Conservation (phyloP, 2,113 vertebrate genomes). For the Prunella himalayana region DNA sequence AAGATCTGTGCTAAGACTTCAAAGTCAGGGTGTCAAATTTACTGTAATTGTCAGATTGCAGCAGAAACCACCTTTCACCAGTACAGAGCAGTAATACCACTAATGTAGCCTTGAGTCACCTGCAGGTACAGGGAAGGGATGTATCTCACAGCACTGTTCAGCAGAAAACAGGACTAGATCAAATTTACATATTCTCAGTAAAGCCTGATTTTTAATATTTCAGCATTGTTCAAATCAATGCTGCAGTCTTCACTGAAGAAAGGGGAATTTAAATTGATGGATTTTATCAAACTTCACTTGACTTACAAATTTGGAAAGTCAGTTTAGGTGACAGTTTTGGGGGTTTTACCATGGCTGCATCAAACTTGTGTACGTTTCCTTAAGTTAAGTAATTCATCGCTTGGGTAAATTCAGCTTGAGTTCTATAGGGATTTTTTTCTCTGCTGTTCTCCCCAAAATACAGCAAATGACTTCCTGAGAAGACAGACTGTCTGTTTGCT, state of each 20-base stretch:
- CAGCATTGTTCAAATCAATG: constrained; percentile 24
- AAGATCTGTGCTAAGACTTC: neutral
- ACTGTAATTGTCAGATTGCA: neutral
- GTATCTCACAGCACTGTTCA: neutral
- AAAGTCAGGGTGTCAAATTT: neutral
- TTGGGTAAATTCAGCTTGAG: constrained; percentile 58
- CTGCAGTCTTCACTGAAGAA: constrained; percentile 54
- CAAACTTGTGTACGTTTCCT: constrained; percentile 48
- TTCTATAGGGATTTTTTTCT: constrained; percentile 61
- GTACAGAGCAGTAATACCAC: neutral
- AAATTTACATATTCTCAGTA: neutral
- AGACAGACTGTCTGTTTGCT: constrained; percentile 68
- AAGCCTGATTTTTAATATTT: neutral
- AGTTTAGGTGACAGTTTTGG: constrained; percentile 43
- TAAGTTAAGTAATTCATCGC: constrained; percentile 58
- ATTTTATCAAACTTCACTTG: constrained; percentile 46
- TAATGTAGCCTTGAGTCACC: neutral
- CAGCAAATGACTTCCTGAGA: constrained; percentile 65
- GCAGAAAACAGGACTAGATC: neutral
- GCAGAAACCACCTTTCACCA: neutral
- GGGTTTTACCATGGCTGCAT: constrained; percentile 64
- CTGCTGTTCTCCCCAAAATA: constrained; percentile 61
- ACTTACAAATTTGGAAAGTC: constrained; percentile 37
- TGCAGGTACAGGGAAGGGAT: neutral
- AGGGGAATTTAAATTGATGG: constrained; percentile 34